Conservation (phyloP, 2,113 vertebrate species). For the Pollimyrus isidori region DNA sequence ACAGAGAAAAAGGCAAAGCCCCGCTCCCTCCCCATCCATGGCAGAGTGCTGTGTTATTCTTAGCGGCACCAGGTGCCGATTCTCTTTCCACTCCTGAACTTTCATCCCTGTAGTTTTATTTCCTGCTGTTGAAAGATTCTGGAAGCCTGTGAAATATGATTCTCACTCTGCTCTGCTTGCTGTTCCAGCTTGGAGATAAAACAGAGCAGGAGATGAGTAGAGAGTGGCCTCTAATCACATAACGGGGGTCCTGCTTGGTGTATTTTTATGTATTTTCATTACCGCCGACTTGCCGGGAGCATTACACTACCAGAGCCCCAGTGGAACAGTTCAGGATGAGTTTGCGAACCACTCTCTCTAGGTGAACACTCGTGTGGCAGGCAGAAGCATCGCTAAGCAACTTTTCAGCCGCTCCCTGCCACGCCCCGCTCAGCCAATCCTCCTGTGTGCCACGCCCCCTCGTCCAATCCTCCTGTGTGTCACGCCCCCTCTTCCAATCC, state of each 20-base stretch:
- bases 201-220: background rate
- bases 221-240: background rate
- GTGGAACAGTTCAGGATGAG: background rate
- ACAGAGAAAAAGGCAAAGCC: background rate
- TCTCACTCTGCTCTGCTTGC: background rate
- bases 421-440: no score
- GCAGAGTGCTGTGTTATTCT: background rate
- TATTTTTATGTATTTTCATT: background rate
- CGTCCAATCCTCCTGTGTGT: no score
- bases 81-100: background rate
- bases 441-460: no score
- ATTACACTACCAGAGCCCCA: background rate
- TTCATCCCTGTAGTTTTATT: background rate
- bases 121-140: background rate
- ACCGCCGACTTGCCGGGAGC: background rate
- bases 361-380: background rate
- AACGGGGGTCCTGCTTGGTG: background rate
- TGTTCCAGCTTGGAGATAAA: conserved; percentile 7
- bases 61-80: background rate
- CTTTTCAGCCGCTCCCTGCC: background rate
- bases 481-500: no score
- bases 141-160: background rate
- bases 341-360: background rate
- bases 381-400: background rate
- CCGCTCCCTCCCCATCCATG: background rate